phyloP scores from a whole-genome alignment of 2,797 vertebrate species.

The Clarias pachynema region DNA sequence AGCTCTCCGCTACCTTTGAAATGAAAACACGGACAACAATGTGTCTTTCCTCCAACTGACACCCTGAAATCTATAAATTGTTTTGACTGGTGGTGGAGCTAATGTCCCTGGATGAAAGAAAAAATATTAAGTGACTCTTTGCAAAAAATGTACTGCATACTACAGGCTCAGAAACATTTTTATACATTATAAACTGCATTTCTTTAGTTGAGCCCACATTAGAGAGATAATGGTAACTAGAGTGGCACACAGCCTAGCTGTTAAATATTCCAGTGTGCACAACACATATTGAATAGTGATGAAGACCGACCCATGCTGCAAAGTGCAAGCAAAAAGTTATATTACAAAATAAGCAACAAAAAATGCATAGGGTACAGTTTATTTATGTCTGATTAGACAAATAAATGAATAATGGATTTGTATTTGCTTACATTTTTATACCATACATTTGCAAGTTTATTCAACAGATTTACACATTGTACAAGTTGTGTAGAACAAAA shows the following conservation, averaged over 20 bases:
- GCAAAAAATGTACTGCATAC: background rate
- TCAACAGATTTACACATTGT: no score
- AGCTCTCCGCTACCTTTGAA: background rate
- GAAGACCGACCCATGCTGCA: background rate
- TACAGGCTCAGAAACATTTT: background rate
- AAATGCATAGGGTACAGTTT: no score
- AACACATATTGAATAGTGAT: background rate
- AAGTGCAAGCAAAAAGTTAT: background rate
- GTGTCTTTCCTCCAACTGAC: background rate
- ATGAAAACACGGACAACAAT: background rate
- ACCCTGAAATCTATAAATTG: background rate
- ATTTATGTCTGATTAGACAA: no score
- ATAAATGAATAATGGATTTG: no score
- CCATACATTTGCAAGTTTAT: no score
- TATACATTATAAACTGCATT: background rate
- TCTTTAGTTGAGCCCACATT: background rate
- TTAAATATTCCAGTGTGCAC: conserved; percentile 18
- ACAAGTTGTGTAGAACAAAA: no score
- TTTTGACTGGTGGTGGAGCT: background rate
- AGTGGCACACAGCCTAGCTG: background rate
- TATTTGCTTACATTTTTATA: no score
- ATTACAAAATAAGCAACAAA: no score
- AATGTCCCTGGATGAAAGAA: background rate
- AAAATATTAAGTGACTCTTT: background rate
- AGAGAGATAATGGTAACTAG: background rate